Evolutionary conservation across 2,113 vertebrate genomes (phyloP).

Genomic region (Trichechus manatus): DNA sequence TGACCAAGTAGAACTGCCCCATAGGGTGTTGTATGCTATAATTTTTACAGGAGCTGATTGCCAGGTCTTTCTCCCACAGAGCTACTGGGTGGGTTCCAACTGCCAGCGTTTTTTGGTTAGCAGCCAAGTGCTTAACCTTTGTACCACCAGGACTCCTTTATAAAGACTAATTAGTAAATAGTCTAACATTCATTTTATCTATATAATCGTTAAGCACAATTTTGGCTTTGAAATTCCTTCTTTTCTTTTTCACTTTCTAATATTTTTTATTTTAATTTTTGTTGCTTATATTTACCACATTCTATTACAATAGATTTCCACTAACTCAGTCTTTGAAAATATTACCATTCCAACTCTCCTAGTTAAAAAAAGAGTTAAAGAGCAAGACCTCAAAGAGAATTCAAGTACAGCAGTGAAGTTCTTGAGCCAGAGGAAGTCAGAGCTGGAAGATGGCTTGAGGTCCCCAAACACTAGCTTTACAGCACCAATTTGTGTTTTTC

Average conservation of each 20-base stretch:
- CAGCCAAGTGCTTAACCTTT: neutral
- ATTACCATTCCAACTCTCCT: neutral
- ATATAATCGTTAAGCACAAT: neutral
- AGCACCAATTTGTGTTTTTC: neutral
- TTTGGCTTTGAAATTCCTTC: neutral
- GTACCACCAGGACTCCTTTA: neutral
- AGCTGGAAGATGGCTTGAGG: neutral
- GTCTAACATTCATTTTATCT: neutral
- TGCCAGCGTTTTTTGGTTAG: neutral
- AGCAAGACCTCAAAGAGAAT: neutral
- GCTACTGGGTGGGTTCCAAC: too few species aligned
- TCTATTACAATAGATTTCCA: neutral
- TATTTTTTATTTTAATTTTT: neutral
- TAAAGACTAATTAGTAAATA: neutral
- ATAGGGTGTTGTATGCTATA: neutral
- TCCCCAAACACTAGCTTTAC: neutral
- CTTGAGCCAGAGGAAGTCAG: neutral
- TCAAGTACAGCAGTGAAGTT: neutral
- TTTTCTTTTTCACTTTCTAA: neutral
- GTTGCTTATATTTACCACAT: neutral
- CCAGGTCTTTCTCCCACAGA: neutral
- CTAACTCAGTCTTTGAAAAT: neutral
- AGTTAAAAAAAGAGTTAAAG: neutral
- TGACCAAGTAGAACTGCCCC: neutral
- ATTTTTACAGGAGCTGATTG: neutral